phyloP scores from a whole-genome alignment of 2,797 vertebrate genomes.

The Erethizon dorsatum region DNA sequence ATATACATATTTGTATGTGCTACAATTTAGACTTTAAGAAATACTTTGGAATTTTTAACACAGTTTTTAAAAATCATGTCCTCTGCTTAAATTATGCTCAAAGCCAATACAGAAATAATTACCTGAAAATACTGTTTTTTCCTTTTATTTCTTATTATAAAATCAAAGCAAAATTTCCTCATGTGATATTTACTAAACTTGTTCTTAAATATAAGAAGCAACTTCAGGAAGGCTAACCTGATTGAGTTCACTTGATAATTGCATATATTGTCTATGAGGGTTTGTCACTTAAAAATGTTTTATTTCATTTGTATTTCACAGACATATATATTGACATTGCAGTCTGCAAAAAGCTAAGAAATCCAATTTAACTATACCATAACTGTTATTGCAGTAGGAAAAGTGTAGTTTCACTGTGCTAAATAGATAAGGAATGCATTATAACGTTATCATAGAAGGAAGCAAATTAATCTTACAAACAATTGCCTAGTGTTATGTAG shows the following conservation, averaged over 20 bases:
- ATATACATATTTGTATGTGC: neutral
- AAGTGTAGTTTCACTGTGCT: neutral
- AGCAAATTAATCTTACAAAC: constrained; percentile 15
- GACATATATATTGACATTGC: neutral
- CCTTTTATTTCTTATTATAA: neutral
- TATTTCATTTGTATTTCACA: neutral
- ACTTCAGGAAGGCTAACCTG: neutral
- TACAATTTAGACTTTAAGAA: neutral
- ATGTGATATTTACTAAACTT: neutral
- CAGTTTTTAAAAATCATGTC: neutral
- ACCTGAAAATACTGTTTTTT: neutral
- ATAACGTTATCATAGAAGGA: constrained; percentile 1
- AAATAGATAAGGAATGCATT: neutral
- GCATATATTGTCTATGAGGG: neutral
- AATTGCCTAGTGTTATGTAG: neutral
- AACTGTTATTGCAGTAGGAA: neutral
- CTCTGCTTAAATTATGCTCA: neutral
- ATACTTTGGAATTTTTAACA: neutral
- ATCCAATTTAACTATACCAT: neutral
- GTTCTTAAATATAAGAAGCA: neutral
- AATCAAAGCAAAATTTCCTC: neutral
- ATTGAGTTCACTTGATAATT: neutral
- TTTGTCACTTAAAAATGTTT: neutral
- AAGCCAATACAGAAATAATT: neutral
- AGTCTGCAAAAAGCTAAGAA: neutral